phyloP scores from a whole-genome alignment of 2,888 invertebrate species.

The Keiferia lycopersicella region DNA sequence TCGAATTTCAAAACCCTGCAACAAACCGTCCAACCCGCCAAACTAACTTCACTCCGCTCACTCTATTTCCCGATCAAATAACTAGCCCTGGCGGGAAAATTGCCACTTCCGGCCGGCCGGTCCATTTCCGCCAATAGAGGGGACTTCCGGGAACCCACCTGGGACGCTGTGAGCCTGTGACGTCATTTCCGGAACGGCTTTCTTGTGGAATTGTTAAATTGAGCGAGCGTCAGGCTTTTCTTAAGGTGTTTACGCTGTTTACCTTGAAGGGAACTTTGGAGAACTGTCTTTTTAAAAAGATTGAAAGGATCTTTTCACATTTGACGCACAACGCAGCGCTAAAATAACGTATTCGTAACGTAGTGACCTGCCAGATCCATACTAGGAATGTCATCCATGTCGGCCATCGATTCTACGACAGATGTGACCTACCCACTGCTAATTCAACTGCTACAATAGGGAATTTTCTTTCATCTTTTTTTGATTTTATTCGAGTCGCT shows the following conservation, averaged over 20 bases:
- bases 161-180: slow-evolving; percentile 58
- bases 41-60: slow-evolving; percentile 34
- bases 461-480: no score
- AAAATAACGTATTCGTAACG: no score
- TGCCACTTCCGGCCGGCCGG: slow-evolving; percentile 67
- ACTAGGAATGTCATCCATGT: no score
- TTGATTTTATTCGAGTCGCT: no score
- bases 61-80: slow-evolving; percentile 50
- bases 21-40: background rate
- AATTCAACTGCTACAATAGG: no score
- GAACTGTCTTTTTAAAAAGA: no score
- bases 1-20: background rate
- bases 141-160: slow-evolving; percentile 63
- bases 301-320: no score
- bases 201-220: slow-evolving; percentile 36
- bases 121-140: slow-evolving; percentile 70
- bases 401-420: no score
- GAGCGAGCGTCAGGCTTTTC: background rate
- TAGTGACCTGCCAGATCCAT: no score
- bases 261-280: background rate
- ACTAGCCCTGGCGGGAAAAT: slow-evolving; percentile 57
- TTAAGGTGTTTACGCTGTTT: background rate
- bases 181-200: slow-evolving; percentile 42
- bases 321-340: no score
- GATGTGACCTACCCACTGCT: no score